Conservation (phyloP, 2,888 invertebrate species). For the Diplazon laetatorius region DNA sequence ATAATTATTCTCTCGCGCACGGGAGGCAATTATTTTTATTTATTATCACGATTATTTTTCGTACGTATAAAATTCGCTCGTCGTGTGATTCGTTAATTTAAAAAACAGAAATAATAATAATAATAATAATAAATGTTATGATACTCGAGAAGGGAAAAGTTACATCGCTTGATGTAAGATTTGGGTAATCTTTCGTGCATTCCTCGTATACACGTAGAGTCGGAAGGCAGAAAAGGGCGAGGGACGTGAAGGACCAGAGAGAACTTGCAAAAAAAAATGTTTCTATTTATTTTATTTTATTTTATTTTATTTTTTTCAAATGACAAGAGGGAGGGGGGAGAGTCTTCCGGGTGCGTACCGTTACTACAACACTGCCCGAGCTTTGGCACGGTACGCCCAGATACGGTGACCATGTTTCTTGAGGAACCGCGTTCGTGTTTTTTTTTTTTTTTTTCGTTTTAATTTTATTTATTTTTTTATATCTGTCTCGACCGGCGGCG, state of each 20-base stretch:
- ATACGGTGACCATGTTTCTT: slow-evolving; percentile 63
- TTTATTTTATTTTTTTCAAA: no score
- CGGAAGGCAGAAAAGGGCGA: slow-evolving; percentile 24
- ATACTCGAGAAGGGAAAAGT: slow-evolving; percentile 54
- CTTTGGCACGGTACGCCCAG: slow-evolving; percentile 46
- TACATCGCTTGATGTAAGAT: slow-evolving; percentile 63
- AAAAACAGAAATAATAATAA: no score
- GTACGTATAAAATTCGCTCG: slow-evolving; percentile 59
- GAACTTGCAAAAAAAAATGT: slow-evolving; percentile 31
- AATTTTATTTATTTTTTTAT: slow-evolving; percentile 20
- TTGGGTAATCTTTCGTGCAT: slow-evolving; percentile 65
- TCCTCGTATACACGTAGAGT: slow-evolving; percentile 59
- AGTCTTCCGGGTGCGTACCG: slow-evolving; percentile 66
- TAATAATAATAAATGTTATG: no score
- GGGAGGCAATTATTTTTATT: slow-evolving; percentile 63
- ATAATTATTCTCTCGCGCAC: slow-evolving; percentile 55
- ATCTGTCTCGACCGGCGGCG: slow-evolving; percentile 27
- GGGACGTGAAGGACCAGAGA: slow-evolving; percentile 22
- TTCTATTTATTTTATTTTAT: no score
- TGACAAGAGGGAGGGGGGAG: slow-evolving; percentile 4
- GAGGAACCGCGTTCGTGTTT: slow-evolving; percentile 59
- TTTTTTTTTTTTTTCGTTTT: slow-evolving; percentile 39
- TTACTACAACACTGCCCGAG: slow-evolving; percentile 51
- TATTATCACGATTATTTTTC: slow-evolving; percentile 65
- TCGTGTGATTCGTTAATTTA: slow-evolving; percentile 64